phyloP scores from a whole-genome alignment of 2,797 vertebrate species.

The Poeciliopsis paucimaculata region DNA sequence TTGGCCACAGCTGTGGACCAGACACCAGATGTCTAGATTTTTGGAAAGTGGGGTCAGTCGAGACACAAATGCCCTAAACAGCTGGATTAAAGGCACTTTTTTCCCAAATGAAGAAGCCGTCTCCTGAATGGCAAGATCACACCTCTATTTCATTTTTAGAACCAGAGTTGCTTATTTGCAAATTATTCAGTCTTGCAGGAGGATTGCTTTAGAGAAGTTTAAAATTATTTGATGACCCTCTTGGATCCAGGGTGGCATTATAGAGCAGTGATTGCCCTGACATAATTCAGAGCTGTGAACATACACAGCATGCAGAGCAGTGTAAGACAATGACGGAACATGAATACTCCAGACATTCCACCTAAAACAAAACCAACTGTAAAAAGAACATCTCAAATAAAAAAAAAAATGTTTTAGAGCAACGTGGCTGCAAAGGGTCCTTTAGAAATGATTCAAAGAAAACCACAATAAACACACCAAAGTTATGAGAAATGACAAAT shows the following conservation, averaged over 20 bases:
- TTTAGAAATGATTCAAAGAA: background rate
- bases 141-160: background rate
- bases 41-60: background rate
- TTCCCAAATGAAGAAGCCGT: background rate
- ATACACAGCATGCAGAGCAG: background rate
- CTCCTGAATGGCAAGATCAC: background rate
- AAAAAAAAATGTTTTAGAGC: background rate
- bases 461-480: background rate
- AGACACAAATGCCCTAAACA: background rate
- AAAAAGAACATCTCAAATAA: background rate
- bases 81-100: background rate
- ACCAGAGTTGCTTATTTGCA: background rate
- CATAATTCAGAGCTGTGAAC: background rate
- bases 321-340: background rate
- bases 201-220: background rate
- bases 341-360: background rate
- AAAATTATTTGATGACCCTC: background rate
- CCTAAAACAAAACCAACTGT: background rate
- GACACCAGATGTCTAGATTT: background rate
- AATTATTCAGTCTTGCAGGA: background rate
- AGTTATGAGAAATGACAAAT: background rate
- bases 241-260: background rate
- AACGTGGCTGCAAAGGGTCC: background rate
- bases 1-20: background rate
- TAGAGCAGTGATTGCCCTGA: background rate